Evolutionary conservation across 2,113 vertebrate genomes (phyloP), one percentile per base, ranked within the genome.

Genomic region (Ariopsis seemanni): DNA sequence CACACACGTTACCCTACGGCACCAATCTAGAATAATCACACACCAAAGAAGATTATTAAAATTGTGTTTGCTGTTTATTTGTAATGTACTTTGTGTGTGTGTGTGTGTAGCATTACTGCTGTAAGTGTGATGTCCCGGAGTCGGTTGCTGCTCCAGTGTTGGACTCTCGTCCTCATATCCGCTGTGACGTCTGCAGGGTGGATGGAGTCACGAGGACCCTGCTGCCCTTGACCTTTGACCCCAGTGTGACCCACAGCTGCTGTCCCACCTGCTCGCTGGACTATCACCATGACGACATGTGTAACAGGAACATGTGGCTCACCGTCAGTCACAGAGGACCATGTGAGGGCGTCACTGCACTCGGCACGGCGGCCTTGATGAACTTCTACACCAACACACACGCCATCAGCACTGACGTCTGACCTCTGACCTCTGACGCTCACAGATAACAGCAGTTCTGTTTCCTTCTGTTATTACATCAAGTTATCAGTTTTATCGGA

Each of bases 361-460:
- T 97, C 81, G 94, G 90, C 84, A 84, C 95, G 95, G 94, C 95
- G 10, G 8, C 91, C 48, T 92, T 95, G 91, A 53, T 97, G 95
- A 97, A 97, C 92, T 87, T 92, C 90, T 96, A 96, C 93, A 95
- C 95, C 0, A 95, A 96, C 93, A 85, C 96, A 90, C 96, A 95
- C 90, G 96, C 97, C 92, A 93, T 98, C 95, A 98, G 97, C 95
- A 99, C 97, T 20, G 95, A 97, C 1, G 97, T 98, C 91, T 99
- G 94, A 97, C 77, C 92, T 82, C 60, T 84, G 30, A n/a, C 55
- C 30, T 14, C 27, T 14, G 71, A 62, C 18, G 55, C 15, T 57
- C 14, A 57, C 55, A 57, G 55, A 57, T 15, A 2, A 55, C 53
- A 57, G 15, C 55, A 15, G 14, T 57, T 57, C 55, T 60, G 17